Evolutionary conservation across 2,888 invertebrate genomes (phyloP).

Genomic region (Myopa testacea): DNA sequence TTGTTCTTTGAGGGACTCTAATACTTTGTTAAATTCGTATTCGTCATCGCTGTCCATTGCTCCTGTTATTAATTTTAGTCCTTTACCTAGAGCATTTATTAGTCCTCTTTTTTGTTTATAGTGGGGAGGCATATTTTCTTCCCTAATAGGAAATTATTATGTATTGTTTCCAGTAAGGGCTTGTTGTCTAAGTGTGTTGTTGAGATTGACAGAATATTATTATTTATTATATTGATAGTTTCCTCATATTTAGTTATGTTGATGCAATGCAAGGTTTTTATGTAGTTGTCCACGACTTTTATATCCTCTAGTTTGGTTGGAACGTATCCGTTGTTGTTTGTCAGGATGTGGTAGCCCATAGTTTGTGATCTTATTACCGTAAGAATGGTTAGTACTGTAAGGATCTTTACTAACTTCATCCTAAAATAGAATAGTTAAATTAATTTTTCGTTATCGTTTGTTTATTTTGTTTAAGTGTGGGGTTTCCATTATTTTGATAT

Average conservation of each 20-base stretch:
- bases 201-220: no score
- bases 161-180: slow-evolving; percentile 36
- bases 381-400: slow-evolving; percentile 21
- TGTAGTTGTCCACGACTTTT: no score
- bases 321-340: slow-evolving; percentile 45
- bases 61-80: slow-evolving; percentile 44
- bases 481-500: no score
- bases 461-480: no score
- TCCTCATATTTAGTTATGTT: no score
- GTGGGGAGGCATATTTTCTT: slow-evolving; percentile 38
- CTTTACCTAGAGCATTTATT: slow-evolving; percentile 42
- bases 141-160: slow-evolving; percentile 40
- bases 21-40: slow-evolving; percentile 38
- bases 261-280: no score
- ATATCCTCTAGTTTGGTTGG: slow-evolving; percentile 43
- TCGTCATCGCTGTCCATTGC: slow-evolving; percentile 47
- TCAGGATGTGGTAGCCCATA: slow-evolving; percentile 44
- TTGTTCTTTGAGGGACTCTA: slow-evolving; percentile 38
- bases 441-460: not conserved
- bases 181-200: no score
- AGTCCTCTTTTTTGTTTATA: slow-evolving; percentile 42
- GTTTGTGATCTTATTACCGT: slow-evolving; percentile 36
- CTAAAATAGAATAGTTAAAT: slow-evolving; percentile 16
- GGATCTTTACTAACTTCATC: slow-evolving; percentile 15
- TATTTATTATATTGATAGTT: no score